Percentiles rank a stretch among this genome's conserved stretches.
Evolutionary conservation across 2,888 invertebrate genomes (phyloP).

Genomic region (Calliphora vomitoria): DNA sequence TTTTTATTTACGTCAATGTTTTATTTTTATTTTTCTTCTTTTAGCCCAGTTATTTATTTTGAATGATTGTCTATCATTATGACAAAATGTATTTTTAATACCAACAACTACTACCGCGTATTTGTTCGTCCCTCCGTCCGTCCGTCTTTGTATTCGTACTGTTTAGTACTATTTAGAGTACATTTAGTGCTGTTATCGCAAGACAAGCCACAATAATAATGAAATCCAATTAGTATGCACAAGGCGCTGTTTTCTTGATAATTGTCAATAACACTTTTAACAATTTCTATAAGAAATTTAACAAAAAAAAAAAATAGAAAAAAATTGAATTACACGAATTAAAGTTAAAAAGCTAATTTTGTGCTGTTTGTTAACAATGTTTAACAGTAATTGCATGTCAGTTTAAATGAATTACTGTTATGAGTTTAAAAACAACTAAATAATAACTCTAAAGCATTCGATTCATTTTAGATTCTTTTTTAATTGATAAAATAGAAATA

Average conservation of each 20-base stretch:
- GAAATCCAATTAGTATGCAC: slow-evolving; percentile 65
- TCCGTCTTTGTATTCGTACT: slow-evolving; percentile 23
- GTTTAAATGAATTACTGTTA: slow-evolving; percentile 34
- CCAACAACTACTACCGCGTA: slow-evolving; percentile 18
- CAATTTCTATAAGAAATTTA: slow-evolving; percentile 58
- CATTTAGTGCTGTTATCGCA: slow-evolving; percentile 55
- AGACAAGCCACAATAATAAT: slow-evolving; percentile 32
- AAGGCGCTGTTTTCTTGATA: slow-evolving; percentile 69
- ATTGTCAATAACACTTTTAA: slow-evolving; percentile 64
- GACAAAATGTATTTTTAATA: slow-evolving; percentile 64
- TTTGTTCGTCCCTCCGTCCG: slow-evolving; percentile 10
- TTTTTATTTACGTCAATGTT: slow-evolving; percentile 29
- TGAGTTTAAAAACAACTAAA: neutral
- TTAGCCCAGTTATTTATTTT: slow-evolving; percentile 68
- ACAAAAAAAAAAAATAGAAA: slow-evolving; percentile 20
- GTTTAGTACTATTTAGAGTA: slow-evolving; percentile 55
- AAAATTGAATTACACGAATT: slow-evolving; percentile 48
- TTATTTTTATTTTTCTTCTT: slow-evolving; percentile 6
- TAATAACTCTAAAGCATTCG: neutral
- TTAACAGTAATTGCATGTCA: slow-evolving; percentile 61
- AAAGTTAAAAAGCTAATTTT: slow-evolving; percentile 13
- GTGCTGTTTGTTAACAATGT: slow-evolving; percentile 37
- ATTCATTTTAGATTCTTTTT: neutral
- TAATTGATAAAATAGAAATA: neutral
- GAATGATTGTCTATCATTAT: slow-evolving; percentile 71